Base-by-base conservation (phyloP, 2,888 invertebrate species). In the Eristalinus aeneus region DNA sequence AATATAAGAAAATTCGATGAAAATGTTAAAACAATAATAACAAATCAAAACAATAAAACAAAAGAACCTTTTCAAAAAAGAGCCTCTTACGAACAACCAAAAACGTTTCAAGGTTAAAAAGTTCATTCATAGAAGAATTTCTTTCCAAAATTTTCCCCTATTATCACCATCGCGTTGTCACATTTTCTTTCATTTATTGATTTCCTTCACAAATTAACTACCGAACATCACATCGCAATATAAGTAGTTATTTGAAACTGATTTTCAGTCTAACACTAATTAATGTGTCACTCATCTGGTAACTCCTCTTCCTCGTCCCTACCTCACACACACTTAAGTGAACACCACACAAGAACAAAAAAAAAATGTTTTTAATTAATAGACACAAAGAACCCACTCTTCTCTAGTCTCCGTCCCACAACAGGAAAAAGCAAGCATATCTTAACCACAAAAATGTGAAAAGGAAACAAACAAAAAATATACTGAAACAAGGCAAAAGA, bases 301-400 rank as follows among this genome's bases (percentile, higher is more conserved):
- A 79, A 79, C 54, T 36, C 79, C 27, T 32, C 53, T 27, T n/a
- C 11, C 12, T 23, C 23, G 32, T 2, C 32, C 27, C 32, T 11
- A 11, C 32, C 3, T 60, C 46, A 46, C 16, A 46, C 16, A 8
- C 34, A 34, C 34, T 34, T 34, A 6, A 39, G 39, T 39, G 39
- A 39, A 39, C 39, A 39, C 39, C 5, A 27, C 27, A 27, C 27
- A 27, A 27, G 27, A 27, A 27, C 2, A 27, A 27, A 27, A 27
- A 39, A n/a, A 6, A 16, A 31, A 46, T 69, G 23, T 67, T 73
- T 76, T 60, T 61, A 77, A 75, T 76, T 76, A 85, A 81, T 71
- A 73, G 63, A 60, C 73, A 80, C 74, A 81, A 56, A 67, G 20
- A 71, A 74, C 73, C 67, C 53, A 67, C 34, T 65, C 22, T 27